phyloP scores from a whole-genome alignment of 2,888 invertebrate genomes.

The Dryobotodes eremita region DNA sequence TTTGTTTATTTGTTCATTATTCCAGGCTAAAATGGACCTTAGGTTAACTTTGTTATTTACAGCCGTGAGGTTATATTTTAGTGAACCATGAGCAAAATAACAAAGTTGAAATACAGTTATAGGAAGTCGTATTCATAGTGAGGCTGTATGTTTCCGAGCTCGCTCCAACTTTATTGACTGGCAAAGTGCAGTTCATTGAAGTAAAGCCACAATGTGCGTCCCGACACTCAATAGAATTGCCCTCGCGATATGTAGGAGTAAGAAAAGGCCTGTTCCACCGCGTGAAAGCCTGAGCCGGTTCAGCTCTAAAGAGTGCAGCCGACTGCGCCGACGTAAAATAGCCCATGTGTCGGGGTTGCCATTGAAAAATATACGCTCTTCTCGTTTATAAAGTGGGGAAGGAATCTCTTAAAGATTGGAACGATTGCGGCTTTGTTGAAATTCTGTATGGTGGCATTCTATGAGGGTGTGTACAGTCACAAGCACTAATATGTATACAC shows the following conservation, averaged over 20 bases:
- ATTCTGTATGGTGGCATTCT: conserved; percentile 50
- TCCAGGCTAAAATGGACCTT: conserved; percentile 30
- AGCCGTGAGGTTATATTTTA: conserved; percentile 15
- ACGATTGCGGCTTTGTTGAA: conserved; percentile 61
- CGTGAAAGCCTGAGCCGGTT: conserved; percentile 82
- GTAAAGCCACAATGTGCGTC: conserved; percentile 74
- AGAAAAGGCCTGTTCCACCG: conserved; percentile 81
- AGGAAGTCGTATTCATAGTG: conserved; percentile 50
- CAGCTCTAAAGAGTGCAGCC: conserved; percentile 74
- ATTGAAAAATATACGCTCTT: conserved; percentile 78
- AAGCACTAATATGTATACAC: no score
- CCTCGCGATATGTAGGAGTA: conserved; percentile 72
- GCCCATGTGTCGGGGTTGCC: conserved; percentile 71
- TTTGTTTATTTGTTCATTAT: conserved; percentile 58
- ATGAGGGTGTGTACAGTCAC: conserved; percentile 24
- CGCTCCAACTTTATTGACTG: conserved; percentile 72
- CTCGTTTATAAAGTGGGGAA: conserved; percentile 68
- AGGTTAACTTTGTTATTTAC: conserved; percentile 14
- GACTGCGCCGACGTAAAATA: conserved; percentile 72
- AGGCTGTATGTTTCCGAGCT: conserved; percentile 48
- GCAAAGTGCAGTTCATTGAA: conserved; percentile 73
- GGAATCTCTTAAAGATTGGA: conserved; percentile 58
- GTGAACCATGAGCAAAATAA: neutral
- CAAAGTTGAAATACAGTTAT: conserved; percentile 50
- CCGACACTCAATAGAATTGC: conserved; percentile 80